Evolutionary conservation across 2,888 invertebrate genomes (phyloP).

Genomic region (Pristionchus entomophagus): DNA sequence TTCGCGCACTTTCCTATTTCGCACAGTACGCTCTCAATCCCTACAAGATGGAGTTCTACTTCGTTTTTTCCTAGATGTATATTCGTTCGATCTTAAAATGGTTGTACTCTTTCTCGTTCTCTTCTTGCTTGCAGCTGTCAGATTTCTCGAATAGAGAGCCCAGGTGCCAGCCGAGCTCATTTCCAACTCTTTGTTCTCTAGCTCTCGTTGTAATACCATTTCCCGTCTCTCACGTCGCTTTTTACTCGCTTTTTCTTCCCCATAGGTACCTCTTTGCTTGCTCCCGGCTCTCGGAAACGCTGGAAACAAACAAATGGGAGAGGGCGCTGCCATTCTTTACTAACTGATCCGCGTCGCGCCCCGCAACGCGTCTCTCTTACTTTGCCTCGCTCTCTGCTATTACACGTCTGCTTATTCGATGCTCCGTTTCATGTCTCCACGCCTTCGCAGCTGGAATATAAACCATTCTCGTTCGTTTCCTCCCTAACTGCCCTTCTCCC

Average conservation of each 20-base stretch:
- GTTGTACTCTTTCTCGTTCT: neutral
- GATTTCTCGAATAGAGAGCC: neutral
- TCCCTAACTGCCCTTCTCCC: neutral
- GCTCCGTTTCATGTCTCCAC: neutral
- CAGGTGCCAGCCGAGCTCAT: neutral
- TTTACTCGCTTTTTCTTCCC: neutral
- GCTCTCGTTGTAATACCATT: neutral
- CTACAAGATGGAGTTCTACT: neutral
- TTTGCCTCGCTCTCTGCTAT: constrained; percentile 34
- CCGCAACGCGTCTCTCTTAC: constrained; percentile 46
- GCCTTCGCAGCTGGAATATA: constrained; percentile 28
- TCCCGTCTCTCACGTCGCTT: neutral
- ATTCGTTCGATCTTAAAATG: neutral
- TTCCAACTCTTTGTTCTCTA: no score
- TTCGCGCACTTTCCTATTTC: neutral
- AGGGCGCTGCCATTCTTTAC: constrained; percentile 14
- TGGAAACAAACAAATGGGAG: neutral
- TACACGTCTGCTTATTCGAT: constrained; percentile 44
- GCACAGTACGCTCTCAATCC: constrained; percentile 1
- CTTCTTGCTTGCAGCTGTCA: neutral
- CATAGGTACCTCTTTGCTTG: neutral
- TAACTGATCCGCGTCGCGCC: constrained; percentile 35
- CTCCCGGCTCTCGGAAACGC: neutral
- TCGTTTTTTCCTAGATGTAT: neutral
- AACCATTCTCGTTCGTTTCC: neutral